Conservation (phyloP, 2,888 invertebrate species). For the Archips xylosteana region DNA sequence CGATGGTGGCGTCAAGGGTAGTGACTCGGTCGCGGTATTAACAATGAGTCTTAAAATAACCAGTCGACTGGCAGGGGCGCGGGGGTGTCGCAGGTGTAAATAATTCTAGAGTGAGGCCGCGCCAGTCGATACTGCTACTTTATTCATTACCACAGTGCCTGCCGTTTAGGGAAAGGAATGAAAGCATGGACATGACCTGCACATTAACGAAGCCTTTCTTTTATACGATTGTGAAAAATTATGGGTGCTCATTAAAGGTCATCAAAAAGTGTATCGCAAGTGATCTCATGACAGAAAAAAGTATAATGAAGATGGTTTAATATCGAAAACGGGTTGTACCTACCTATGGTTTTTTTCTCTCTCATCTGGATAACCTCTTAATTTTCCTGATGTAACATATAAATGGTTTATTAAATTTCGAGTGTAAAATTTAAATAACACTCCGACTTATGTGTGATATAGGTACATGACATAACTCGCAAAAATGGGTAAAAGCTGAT, state of each 20-base stretch:
- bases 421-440: too few relatives aligned
- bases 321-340: too few relatives aligned
- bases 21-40: conserved; percentile 31
- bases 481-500: too few relatives aligned
- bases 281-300: not conserved
- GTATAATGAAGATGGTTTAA: not conserved
- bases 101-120: conserved; percentile 75
- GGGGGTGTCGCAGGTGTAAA: conserved; percentile 72
- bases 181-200: conserved; percentile 60
- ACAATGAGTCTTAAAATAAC: conserved; percentile 65
- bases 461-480: too few relatives aligned
- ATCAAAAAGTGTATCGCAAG: not conserved
- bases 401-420: too few relatives aligned
- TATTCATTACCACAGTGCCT: conserved; percentile 78
- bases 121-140: conserved; percentile 80
- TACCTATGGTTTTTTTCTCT: too few relatives aligned
- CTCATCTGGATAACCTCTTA: too few relatives aligned
- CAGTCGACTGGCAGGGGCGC: conserved; percentile 46
- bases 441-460: too few relatives aligned
- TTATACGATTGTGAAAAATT: not conserved
- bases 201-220: conserved; percentile 32
- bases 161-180: conserved; percentile 65
- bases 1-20: conserved; percentile 24
- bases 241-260: too few relatives aligned
- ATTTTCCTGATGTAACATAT: too few relatives aligned